Percentiles rank a stretch among this genome's conserved stretches.
Conservation (phyloP, 2,113 vertebrate genomes). For the Brevimyrus niger region DNA sequence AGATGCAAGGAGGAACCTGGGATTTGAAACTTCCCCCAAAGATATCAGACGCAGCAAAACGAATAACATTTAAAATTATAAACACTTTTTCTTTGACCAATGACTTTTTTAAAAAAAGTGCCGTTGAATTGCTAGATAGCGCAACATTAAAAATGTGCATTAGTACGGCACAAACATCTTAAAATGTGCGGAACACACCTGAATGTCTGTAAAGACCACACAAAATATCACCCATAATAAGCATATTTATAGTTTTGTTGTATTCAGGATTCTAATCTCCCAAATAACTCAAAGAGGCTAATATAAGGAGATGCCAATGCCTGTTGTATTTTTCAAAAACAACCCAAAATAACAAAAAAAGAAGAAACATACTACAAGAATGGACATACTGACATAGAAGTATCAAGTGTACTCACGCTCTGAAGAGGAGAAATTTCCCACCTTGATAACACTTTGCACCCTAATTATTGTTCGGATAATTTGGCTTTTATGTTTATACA, state of each 20-base stretch:
- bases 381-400: neutral
- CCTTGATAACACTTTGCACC: neutral
- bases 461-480: neutral
- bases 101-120: neutral
- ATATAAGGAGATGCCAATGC: neutral
- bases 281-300: neutral
- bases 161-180: neutral
- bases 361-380: neutral
- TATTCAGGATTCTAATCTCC: neutral
- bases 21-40: neutral
- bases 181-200: neutral
- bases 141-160: neutral
- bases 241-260: neutral
- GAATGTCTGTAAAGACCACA: neutral
- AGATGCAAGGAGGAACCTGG: neutral
- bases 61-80: neutral
- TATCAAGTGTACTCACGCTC: slow-evolving; percentile 8
- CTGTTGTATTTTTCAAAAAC: neutral
- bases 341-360: neutral
- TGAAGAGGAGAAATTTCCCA: slow-evolving; percentile 3
- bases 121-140: neutral
- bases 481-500: neutral
- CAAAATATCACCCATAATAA: neutral
- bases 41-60: neutral
- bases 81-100: neutral